Base-by-base conservation (phyloP, 2,888 invertebrate genomes). In the Uropetala carovei region DNA sequence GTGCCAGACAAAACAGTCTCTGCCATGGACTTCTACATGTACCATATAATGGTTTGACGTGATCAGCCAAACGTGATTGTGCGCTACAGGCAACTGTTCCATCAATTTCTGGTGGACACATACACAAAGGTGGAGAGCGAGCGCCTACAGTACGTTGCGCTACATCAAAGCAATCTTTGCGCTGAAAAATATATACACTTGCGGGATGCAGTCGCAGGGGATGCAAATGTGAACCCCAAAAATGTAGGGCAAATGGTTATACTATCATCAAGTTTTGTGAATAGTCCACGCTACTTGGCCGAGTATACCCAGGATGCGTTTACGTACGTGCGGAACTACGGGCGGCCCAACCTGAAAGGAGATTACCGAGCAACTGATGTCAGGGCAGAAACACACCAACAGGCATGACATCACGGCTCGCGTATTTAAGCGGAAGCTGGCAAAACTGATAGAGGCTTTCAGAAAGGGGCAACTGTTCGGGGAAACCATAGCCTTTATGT, bases 1-100 rank as follows among this genome's bases (percentile, higher is more conserved):
- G 92, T 84, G 75, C 92, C 81, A 16, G 93, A 92, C 92, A 93
- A 89, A 91, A 93, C 83, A 75, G 92, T 92, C 59, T 93, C 92
- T 89, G 92, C 92, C 93, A 94, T 93, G 93, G 93, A 94, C 27
- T 94, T 93, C 93, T 94, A 94, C 93, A 93, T 93, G 18, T 94
- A 93, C 81, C 92, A 93, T 75, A 92, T 94, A 27, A 94, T 94
- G 94, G 59, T 93, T 89, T 56, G 93, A 64, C n/a, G 64, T 30
- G 43, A 92, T 89, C 86, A 92, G 43, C 92, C 92, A 58, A 93
- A 93, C 84, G 75, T 93, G 16, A 58, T 94, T n/a, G 92, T 93
- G 56, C 92, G 84, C 68, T 93, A 93, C 56, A 92, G 93, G 0
- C 92, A 93, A 30, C 92, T 94, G 93, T n/a, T n/a, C 56, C 92